These are phyloP conservation scores for Tinamus guttatus DNA, from an alignment of 2,113 vertebrate species.

Conservation along the genomic window DNA sequence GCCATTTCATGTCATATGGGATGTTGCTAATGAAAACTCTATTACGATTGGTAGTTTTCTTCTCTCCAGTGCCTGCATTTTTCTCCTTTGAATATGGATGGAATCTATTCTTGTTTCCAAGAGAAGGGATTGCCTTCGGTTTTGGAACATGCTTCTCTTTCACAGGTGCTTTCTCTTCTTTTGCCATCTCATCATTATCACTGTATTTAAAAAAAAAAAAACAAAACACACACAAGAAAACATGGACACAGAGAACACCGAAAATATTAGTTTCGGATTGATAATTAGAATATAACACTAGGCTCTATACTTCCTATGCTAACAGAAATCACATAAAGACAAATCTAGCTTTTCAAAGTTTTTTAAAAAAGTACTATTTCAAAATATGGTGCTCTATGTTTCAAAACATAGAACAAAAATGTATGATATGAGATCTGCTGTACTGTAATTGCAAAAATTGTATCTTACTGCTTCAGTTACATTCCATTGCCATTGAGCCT, in stretches of 20 bases:
- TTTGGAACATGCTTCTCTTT: conserved; percentile 86
- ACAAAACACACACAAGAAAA: no score
- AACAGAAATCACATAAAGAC: neutral
- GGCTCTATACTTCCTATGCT: neutral
- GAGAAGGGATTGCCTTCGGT: conserved; percentile 74
- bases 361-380: no score
- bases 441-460: neutral
- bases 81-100: conserved; percentile 97
- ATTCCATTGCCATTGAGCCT: neutral
- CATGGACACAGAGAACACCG: neutral
- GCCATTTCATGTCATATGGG: conserved; percentile 99
- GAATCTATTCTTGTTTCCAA: conserved; percentile 86
- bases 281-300: neutral
- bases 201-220: conserved; percentile 70
- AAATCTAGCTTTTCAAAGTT: neutral
- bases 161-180: conserved; percentile 86
- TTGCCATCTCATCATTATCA: conserved; percentile 84
- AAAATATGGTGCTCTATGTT: neutral
- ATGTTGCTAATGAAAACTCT: conserved; percentile 99
- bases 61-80: conserved; percentile 84
- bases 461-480: neutral
- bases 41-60: conserved; percentile 89
- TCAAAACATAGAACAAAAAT: neutral
- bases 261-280: conserved; percentile 10
- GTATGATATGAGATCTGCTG: neutral